Evolutionary conservation across 2,888 invertebrate genomes (phyloP), one percentile per base, ranked within the genome.

Genomic region (Caenorhabditis parvicauda): DNA sequence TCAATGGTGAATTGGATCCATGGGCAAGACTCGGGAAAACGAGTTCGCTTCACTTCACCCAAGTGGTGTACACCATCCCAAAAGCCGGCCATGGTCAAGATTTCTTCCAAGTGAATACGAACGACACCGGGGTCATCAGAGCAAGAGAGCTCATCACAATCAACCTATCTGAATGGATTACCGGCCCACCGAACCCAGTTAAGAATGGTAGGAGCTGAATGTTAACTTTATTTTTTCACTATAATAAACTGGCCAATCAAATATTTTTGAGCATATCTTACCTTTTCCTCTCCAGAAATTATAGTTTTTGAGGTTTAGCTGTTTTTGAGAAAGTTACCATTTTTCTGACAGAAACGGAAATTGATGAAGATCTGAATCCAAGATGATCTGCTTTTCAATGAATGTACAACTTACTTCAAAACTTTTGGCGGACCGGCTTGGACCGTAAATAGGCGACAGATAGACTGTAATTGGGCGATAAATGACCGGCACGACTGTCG

Each of bases 161-260:
- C 38, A 70, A 74, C 50, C 61, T 75, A 27, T 44, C 57, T 12
- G 32, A 50, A 0, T 74, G 74, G 74, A 54, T 72, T 39, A 65
- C 50, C 19, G 54, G 50, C 21, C 64, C 65, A 5, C 22, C 32
- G 14, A 64, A 62, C 32, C 61, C 57, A 22, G 35, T 24, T 6
- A 56, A 57, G 0, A 51, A 21, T 21, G 38, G 42, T 27, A 12
- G 14, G 17, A 19, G n/a, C n/a, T n/a, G n/a, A n/a, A n/a, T n/a
- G n/a, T n/a, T n/a, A n/a, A n/a, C n/a, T n/a, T n/a, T n/a, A n/a
- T n/a, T n/a, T n/a, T n/a, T n/a, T n/a, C n/a, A n/a, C n/a, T n/a
- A n/a, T n/a, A n/a, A n/a, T n/a, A n/a, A n/a, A n/a, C n/a, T n/a
- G n/a, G n/a, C n/a, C n/a, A n/a, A n/a, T n/a, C n/a, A n/a, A n/a